phyloP scores from a whole-genome alignment of 2,113 vertebrate genomes.

The Menidia beryllina region DNA sequence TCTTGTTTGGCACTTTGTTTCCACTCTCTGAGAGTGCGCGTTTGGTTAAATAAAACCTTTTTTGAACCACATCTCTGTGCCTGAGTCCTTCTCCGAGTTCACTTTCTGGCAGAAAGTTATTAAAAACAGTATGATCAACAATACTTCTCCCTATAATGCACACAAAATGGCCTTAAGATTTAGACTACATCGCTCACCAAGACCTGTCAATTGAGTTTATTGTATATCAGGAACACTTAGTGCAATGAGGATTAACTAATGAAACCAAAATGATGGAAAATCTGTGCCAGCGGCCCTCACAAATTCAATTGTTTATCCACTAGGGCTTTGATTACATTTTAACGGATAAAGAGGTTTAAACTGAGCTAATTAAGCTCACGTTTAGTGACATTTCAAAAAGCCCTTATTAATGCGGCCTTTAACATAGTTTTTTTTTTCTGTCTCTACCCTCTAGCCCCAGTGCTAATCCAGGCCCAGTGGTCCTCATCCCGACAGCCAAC shows the following conservation, averaged over 20 bases:
- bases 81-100: no score
- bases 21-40: no score
- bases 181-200: slow-evolving; percentile 33
- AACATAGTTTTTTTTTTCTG: slow-evolving; percentile 43
- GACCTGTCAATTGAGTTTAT: slow-evolving; percentile 43
- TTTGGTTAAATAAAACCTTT: no score
- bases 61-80: no score
- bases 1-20: no score
- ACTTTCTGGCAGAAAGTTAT: no score
- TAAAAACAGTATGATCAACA: slow-evolving; percentile 14
- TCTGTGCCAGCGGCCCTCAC: slow-evolving; percentile 30
- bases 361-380: slow-evolving; percentile 63
- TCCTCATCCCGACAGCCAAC: slow-evolving; percentile 69
- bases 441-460: slow-evolving; percentile 38
- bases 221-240: slow-evolving; percentile 58
- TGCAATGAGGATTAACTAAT: slow-evolving; percentile 70
- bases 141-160: slow-evolving; percentile 19
- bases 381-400: slow-evolving; percentile 72
- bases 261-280: slow-evolving; percentile 44
- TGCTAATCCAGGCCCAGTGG: slow-evolving; percentile 59
- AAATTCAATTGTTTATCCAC: slow-evolving; percentile 64
- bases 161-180: slow-evolving; percentile 16
- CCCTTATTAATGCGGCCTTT: slow-evolving; percentile 65
- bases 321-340: slow-evolving; percentile 60
- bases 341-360: slow-evolving; percentile 67